phyloP scores from a whole-genome alignment of 2,113 vertebrate genomes.

The Atrichornis clamosus region DNA sequence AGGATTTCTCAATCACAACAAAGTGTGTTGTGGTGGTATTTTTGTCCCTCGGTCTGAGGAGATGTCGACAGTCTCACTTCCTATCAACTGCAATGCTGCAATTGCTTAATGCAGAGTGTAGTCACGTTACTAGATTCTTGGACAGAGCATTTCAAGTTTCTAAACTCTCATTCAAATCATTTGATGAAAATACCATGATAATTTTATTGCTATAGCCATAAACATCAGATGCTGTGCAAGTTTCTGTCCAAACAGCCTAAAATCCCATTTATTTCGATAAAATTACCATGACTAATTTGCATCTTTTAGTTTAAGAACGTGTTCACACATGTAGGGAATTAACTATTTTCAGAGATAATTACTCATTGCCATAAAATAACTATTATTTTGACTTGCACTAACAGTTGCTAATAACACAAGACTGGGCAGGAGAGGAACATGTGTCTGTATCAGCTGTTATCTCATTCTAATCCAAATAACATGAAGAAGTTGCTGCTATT shows the following conservation, averaged over 20 bases:
- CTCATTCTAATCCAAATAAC: not conserved
- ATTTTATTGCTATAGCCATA: not conserved
- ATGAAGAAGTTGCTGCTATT: not conserved
- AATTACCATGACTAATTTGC: not conserved
- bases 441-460: conserved; percentile 17
- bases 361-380: not conserved
- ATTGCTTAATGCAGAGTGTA: not conserved
- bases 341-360: not conserved
- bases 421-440: not conserved
- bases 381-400: not conserved
- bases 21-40: not conserved
- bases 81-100: not conserved
- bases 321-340: not conserved
- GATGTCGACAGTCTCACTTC: not conserved
- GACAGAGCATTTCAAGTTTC: not conserved
- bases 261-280: not conserved
- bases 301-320: not conserved
- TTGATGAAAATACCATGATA: not conserved
- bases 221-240: not conserved
- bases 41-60: not conserved
- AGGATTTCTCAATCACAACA: not conserved
- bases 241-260: not conserved
- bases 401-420: conserved; percentile 14
- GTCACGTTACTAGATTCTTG: not conserved
- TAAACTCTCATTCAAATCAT: not conserved